These are phyloP conservation scores for Morus bassanus DNA, from an alignment of 2,797 vertebrate species.

Conservation along the genomic window DNA sequence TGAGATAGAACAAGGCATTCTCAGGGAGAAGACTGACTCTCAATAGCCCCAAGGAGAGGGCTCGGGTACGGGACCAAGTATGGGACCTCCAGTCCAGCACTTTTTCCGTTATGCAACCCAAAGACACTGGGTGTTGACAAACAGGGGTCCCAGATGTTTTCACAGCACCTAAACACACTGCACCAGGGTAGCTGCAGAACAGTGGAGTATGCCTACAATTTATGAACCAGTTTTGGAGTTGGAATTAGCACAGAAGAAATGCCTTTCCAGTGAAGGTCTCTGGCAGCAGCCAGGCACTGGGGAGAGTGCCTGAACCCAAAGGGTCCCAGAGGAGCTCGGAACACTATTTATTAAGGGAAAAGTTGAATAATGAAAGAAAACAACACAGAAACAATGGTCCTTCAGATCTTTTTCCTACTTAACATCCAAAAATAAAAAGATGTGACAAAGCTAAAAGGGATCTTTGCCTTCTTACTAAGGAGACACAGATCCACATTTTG, in stretches of 20 bases:
- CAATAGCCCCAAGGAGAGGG: neutral
- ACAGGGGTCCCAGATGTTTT: neutral
- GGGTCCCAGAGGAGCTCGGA: neutral
- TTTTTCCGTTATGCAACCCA: neutral
- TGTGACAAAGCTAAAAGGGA: neutral
- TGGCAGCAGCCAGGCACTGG: slow-evolving; percentile 33
- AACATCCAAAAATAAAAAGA: slow-evolving; percentile 15
- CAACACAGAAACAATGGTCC: slow-evolving; percentile 7
- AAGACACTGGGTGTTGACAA: neutral
- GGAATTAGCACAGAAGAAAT: neutral
- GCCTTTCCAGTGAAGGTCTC: neutral
- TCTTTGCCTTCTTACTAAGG: neutral
- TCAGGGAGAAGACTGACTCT: neutral
- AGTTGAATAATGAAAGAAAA: slow-evolving; percentile 27
- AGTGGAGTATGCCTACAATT: neutral
- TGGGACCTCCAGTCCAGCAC: neutral
- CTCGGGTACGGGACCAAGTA: neutral
- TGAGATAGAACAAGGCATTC: neutral
- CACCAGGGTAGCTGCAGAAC: neutral
- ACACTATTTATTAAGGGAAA: neutral
- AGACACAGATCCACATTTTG: neutral
- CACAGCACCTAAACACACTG: neutral
- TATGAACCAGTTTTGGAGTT: neutral
- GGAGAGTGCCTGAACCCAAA: slow-evolving; percentile 4
- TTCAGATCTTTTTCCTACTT: slow-evolving; percentile 37